Conservation (phyloP, 2,113 vertebrate genomes). For the Mesoclemmys tuberculata region DNA sequence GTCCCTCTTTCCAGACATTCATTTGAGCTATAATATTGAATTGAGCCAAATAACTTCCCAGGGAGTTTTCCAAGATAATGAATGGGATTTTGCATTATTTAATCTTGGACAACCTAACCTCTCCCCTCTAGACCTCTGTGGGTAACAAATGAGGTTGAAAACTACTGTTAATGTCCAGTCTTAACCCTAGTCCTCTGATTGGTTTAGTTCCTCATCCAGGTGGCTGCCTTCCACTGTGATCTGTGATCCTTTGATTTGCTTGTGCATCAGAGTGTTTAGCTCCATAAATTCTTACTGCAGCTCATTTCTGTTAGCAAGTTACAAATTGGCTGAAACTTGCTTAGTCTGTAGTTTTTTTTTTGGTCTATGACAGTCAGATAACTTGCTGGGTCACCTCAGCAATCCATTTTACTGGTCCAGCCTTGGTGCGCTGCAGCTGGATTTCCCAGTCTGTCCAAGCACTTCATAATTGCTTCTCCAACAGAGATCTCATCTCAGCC, state of each 20-base stretch:
- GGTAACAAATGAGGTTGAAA: background rate
- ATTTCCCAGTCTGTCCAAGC: background rate
- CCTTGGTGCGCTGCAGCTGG: background rate
- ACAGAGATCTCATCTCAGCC: background rate
- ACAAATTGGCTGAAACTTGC: background rate
- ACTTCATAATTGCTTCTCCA: background rate
- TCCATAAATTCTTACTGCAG: background rate
- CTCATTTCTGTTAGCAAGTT: background rate
- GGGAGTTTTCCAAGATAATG: background rate
- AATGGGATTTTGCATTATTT: background rate
- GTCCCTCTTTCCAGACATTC: background rate
- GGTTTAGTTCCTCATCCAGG: background rate
- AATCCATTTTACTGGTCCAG: background rate
- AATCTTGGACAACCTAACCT: background rate
- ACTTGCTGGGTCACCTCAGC: background rate
- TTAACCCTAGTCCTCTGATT: background rate
- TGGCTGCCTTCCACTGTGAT: background rate
- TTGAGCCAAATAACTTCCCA: background rate
- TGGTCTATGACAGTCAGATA: background rate
- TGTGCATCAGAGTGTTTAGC: background rate
- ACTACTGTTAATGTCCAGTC: background rate
- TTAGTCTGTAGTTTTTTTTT: background rate
- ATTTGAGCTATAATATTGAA: background rate
- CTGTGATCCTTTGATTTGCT: background rate
- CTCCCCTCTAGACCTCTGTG: background rate